Evolutionary conservation across 2,888 invertebrate species (phyloP).

Genomic region (Strigamia crassipes): DNA sequence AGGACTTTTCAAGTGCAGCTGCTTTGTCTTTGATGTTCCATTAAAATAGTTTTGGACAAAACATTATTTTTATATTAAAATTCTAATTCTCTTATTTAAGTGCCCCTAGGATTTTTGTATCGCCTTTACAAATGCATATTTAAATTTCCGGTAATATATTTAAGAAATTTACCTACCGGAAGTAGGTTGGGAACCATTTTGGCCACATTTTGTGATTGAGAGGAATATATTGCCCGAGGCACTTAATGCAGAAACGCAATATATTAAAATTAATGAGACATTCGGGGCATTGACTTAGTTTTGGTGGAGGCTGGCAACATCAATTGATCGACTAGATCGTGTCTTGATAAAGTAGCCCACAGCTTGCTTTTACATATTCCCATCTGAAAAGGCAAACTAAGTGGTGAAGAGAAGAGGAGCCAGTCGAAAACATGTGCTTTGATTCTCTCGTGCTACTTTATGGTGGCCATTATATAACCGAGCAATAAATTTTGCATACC

Average conservation of each 20-base stretch:
- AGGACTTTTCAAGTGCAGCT: no score
- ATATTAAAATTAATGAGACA: conserved; percentile 13
- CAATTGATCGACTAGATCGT: conserved; percentile 12
- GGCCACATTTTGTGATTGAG: neutral
- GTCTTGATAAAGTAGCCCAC: conserved; percentile 13
- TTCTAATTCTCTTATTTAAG: no score
- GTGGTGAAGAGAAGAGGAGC: neutral
- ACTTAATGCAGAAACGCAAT: neutral
- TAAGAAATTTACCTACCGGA: no score
- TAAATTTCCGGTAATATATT: no score
- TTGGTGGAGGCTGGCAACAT: neutral
- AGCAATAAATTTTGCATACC: conserved; percentile 5
- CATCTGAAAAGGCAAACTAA: neutral
- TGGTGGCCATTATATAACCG: neutral
- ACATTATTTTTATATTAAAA: no score
- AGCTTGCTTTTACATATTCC: conserved; percentile 16
- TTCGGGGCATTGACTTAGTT: neutral
- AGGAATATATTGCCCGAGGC: neutral
- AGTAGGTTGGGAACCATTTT: neutral
- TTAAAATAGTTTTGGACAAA: no score
- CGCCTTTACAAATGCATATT: no score
- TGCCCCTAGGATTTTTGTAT: no score
- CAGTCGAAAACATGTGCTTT: conserved; percentile 6
- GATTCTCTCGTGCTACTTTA: neutral
- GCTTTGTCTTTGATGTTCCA: no score